Evolutionary conservation across 2,797 vertebrate species (phyloP), one percentile per base, ranked within the genome.

Genomic region (Acanthurus lineatus): DNA sequence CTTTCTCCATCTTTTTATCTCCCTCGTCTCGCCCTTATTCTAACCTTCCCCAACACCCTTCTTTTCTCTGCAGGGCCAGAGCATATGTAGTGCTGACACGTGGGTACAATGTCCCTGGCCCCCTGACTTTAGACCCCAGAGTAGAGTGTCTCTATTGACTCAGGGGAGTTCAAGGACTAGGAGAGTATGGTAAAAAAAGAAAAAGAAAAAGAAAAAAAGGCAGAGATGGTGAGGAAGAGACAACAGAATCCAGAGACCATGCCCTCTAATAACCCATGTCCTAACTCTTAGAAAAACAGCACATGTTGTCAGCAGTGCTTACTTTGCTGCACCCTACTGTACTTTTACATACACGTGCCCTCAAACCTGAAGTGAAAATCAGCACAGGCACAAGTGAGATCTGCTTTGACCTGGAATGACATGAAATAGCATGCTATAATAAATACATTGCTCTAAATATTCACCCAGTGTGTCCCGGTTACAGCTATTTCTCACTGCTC

Each of bases 381-480:
- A 82, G 54, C 19, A 16, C 64, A 81, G 61, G 76, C 65, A 49
- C 53, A 71, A 53, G 42, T 60, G 9, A 52, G 62, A 74, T 79
- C 61, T 0, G 42, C 71, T 86, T 65, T 91, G 86, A 91, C 90
- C 89, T 88, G 90, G 83, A 91, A 89, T 85, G 82, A 86, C 81
- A 77, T 81, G 35, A 84, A 87, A 85, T 32, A 69, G 74, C 83
- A 88, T 80, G 86, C 82, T 89, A 63, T 92, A 92, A 89, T 85
- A 90, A 86, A 87, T 81, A 80, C 86, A 83, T 83, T 78, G 90
- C 89, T 86, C 92, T 86, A 91, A 88, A 92, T 90, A 89, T 86
- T 86, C 90, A 81, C 79, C 51, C 83, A 73, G 83, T 85, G 86
- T 90, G 88, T 86, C 91, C 90, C 61, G 73, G 79, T 90, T 92